Base-by-base conservation (phyloP, 2,888 invertebrate genomes). In the Nomada hirtipes region DNA sequence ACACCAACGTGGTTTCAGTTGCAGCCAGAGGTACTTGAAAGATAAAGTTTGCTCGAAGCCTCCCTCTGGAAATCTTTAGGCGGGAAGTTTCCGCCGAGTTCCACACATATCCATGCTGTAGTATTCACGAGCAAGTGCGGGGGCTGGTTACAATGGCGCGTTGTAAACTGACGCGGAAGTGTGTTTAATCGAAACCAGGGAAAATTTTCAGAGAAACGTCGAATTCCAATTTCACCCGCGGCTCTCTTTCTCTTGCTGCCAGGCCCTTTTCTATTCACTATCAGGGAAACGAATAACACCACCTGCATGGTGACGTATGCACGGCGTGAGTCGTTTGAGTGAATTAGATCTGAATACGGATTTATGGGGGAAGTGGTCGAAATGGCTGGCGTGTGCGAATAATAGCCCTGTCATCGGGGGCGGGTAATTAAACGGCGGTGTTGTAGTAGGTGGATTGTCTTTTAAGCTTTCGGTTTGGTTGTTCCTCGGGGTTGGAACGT, bases 11-110 rank as follows among this genome's bases (percentile, higher is more conserved):
- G 79, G 84, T 82, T 82, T 84, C 85, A 76, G 82, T 83, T 79
- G 81, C 74, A 70, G 57, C 18, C 47, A 29, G 74, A 76, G 53
- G 36, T 79, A 85, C 81, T 79, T 52, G 79, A 78, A 76, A 83
- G 80, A 84, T 87, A 88, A 88, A 88, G 88, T 86, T 88, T 80
- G 71, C 83, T 68, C 76, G 73, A 83, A 68, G 67, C 79, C 82
- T 83, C 87, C 78, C n/a, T 29, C 75, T 84, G 86, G 85, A 86
- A 86, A 86, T 87, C 86, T 88, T 87, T 79, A 61, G 77, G 77
- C 76, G 77, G 67, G 42, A 86, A 87, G 76, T 86, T 36, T 88
- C 50, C 55, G 57, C 44, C 20, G 23, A 75, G 67, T 84, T 79
- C 47, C 77, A 53, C 59, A 64, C 79, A 63, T 65, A 79, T 72